phyloP scores from a whole-genome alignment of 2,797 vertebrate genomes.

The Acipenser transmontanus region DNA sequence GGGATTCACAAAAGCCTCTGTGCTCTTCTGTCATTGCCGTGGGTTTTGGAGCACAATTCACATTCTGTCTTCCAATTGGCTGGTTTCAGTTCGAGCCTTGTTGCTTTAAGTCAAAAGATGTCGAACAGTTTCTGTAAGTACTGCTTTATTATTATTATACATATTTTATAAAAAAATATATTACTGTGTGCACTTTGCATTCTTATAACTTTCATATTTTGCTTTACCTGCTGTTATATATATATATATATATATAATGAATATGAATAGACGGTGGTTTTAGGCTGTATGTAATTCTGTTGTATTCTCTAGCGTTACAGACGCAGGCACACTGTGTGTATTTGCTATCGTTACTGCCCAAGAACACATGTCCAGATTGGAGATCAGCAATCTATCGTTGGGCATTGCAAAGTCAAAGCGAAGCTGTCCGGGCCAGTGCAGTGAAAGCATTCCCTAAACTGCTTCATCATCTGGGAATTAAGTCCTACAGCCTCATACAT shows the following conservation, averaged over 20 bases:
- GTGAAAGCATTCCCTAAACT: conserved; percentile 76
- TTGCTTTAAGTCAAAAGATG: conserved; percentile 64
- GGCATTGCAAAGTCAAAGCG: conserved; percentile 64
- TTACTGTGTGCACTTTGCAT: too few species aligned
- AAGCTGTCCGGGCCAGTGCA: conserved; percentile 69
- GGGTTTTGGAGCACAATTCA: conserved; percentile 71
- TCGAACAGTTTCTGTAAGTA: conserved; percentile 73
- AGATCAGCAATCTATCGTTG: conserved; percentile 67
- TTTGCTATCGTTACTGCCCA: conserved; percentile 75
- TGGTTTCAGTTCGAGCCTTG: conserved; percentile 57
- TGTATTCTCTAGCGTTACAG: conserved; percentile 53
- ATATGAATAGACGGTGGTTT: too few species aligned
- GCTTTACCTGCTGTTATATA: too few species aligned
- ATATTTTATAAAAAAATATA: too few species aligned
- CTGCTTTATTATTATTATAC: neutral
- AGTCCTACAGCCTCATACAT: conserved; percentile 52
- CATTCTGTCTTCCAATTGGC: conserved; percentile 55
- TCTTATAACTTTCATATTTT: too few species aligned
- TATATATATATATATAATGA: too few species aligned
- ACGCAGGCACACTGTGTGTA: conserved; percentile 66
- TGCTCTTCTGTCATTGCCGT: conserved; percentile 80
- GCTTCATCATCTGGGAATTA: conserved; percentile 57
- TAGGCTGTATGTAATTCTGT: too few species aligned
- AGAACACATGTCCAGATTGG: conserved; percentile 67
- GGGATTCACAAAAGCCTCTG: conserved; percentile 65